These are phyloP conservation scores for Melieria picta DNA, from an alignment of 2,888 invertebrate species.

Conservation along the genomic window DNA sequence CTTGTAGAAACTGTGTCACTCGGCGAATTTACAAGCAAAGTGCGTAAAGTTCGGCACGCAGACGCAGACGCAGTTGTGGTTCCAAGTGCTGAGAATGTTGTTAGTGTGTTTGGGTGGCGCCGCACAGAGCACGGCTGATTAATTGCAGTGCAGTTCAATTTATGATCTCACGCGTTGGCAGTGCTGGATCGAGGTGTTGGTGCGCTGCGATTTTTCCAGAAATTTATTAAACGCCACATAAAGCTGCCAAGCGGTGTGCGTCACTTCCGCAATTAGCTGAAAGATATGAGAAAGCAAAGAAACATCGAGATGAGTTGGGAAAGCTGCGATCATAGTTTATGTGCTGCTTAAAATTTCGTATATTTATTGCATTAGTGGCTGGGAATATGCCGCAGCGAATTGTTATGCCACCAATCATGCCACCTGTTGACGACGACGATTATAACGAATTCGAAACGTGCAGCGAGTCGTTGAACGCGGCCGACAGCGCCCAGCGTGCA, in stretches of 20 bases:
- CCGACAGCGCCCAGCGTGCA: too few species aligned
- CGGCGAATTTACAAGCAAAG: conserved; percentile 15
- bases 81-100: neutral
- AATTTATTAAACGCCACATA: neutral
- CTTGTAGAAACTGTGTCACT: conserved; percentile 28
- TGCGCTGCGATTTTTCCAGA: too few species aligned
- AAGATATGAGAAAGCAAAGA: conserved; percentile 1
- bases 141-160: neutral
- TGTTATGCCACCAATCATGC: neutral
- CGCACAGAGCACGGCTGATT: neutral
- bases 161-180: too few species aligned
- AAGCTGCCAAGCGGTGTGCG: neutral
- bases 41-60: too few species aligned
- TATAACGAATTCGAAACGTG: neutral
- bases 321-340: too few species aligned
- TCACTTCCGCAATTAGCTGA: conserved; percentile 1
- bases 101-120: neutral
- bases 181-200: too few species aligned
- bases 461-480: too few species aligned
- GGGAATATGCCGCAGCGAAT: neutral
- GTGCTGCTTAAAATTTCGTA: too few species aligned
- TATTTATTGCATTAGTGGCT: too few species aligned
- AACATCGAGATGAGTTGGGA: neutral
- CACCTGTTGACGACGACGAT: neutral
- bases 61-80: neutral